Base-by-base conservation (phyloP, 2,797 vertebrate genomes). In the Microcaecilia unicolor region DNA sequence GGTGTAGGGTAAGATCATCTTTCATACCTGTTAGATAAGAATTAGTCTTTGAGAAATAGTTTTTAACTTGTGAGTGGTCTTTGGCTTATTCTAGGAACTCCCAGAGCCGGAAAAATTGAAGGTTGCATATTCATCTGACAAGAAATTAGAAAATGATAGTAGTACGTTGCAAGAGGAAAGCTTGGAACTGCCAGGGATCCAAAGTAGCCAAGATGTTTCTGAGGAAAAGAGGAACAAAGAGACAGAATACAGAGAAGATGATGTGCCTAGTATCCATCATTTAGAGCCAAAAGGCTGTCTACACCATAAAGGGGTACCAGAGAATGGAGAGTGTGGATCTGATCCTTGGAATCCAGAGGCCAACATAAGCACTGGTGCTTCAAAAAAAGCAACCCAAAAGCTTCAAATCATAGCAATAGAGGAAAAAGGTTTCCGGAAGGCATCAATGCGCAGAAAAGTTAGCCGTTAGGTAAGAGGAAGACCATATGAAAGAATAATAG, bases 161-260 rank as follows among this genome's bases (percentile, higher is more conserved):
- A 51, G 45, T 36, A 27, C 24, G 4, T 43, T 37, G 22, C 21
- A 35, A 39, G 67, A 61, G 31, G 63, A 67, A 31, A 55, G 51
- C 25, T 30, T 28, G 31, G 58, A 59, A 18, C 53, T 44, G n/a
- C 24, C 34, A 34, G 34, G 7, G 46, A 72, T n/a, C n/a, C n/a
- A n/a, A n/a, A n/a, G n/a, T n/a, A n/a, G n/a, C 6, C 47, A 18
- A 0, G 34, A 37, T 18, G 9, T 41, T 32, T 37, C 49, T 0
- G 28, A 31, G 36, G 44, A 41, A n/a, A 45, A 48, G 25, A 48
- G 44, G 28, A 42, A 50, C 12, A 61, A 61, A 30, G 7, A 0
- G 45, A 44, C 32, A 18, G 46, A 15, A 34, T 36, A 24, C 23
- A 18, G 3, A 4, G 64, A 57, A 18, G 25, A 21, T 1, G 16